Conservation (phyloP, 2,113 vertebrate genomes). For the Neoarius graeffei region DNA sequence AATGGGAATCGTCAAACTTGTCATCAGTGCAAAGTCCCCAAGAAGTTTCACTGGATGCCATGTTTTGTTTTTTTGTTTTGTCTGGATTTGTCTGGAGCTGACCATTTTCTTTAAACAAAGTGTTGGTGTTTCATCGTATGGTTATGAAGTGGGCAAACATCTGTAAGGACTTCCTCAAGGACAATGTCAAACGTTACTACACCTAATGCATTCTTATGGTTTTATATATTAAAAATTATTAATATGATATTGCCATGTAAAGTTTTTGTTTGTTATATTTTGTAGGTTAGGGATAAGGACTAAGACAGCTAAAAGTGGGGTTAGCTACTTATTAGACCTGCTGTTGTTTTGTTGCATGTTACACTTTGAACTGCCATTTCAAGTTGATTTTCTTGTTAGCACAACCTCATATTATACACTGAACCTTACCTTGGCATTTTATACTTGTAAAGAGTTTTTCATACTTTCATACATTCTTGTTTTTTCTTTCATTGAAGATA, state of each 20-base stretch:
- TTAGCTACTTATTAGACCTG: background rate
- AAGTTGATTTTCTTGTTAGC: slow-evolving; percentile 8
- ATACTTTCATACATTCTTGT: background rate
- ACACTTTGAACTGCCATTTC: slow-evolving; percentile 8
- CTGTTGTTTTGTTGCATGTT: slow-evolving; percentile 8
- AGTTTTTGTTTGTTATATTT: background rate
- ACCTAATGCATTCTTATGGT: background rate
- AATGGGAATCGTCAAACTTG: background rate
- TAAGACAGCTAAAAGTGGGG: background rate
- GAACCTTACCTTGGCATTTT: background rate
- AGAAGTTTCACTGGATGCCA: background rate
- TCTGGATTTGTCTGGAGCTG: background rate
- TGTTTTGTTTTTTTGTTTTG: background rate
- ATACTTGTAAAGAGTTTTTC: background rate
- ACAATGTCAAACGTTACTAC: background rate
- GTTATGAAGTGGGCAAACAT: background rate
- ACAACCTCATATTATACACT: background rate
- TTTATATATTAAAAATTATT: background rate
- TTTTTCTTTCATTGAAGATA: background rate
- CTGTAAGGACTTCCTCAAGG: background rate
- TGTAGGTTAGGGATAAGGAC: background rate
- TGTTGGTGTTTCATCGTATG: background rate
- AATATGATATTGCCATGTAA: background rate
- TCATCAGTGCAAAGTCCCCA: no score
- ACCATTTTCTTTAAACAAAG: background rate